Evolutionary conservation across 2,888 invertebrate species (phyloP).

Genomic region (Ommatoiulus sabulosus): DNA sequence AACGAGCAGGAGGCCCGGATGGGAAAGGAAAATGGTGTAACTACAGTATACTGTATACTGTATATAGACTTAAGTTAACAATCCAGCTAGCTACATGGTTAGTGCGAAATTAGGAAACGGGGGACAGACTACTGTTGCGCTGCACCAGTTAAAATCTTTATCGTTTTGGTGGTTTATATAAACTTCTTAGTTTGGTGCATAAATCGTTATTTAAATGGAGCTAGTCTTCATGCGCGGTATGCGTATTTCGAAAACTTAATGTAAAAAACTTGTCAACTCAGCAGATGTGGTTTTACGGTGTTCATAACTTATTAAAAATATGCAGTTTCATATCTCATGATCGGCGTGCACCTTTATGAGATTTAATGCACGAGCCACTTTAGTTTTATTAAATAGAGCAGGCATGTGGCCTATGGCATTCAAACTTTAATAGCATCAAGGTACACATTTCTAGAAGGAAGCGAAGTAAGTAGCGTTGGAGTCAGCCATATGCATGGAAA

Average conservation of each 20-base stretch:
- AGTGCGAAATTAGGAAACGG: not conserved
- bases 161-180: not conserved
- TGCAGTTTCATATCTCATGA: not conserved
- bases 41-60: too few species aligned
- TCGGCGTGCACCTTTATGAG: not conserved
- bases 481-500: not conserved
- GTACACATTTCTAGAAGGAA: not conserved
- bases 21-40: too few species aligned
- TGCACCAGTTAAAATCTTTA: not conserved
- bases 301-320: constrained; percentile 24
- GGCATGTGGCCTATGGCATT: constrained; percentile 38
- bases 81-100: not conserved
- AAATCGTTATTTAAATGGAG: not conserved
- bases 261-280: constrained; percentile 10
- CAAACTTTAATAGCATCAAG: not conserved
- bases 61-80: too few species aligned
- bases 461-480: not conserved
- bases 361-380: constrained; percentile 8
- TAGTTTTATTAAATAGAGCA: constrained; percentile 4
- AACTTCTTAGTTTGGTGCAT: not conserved
- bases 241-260: not conserved
- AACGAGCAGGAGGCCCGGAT: too few species aligned
- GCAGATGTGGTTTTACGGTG: constrained; percentile 30
- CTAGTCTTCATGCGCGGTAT: not conserved
- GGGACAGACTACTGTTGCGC: not conserved